Evolutionary conservation across 1,140 invertebrate genomes (phyloP).

Genomic region (Rhagoletis pomonella): DNA sequence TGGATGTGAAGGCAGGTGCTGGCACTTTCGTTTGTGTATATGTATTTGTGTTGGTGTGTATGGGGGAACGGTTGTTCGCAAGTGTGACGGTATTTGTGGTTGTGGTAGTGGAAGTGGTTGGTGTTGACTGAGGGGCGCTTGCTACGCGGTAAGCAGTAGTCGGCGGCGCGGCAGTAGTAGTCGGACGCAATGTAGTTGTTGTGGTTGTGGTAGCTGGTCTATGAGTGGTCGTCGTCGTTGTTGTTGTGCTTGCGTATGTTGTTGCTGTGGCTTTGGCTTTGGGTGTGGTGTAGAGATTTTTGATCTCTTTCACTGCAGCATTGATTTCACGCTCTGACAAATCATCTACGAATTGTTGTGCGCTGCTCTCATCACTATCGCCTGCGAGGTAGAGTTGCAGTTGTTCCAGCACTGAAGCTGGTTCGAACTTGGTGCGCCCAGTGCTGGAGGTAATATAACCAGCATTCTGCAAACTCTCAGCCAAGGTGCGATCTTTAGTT

Average conservation of each 20-base stretch:
- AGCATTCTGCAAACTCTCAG: conserved; percentile 69
- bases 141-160: conserved; percentile 55
- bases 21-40: conserved; percentile 54
- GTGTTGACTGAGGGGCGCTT: background rate
- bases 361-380: conserved; percentile 66
- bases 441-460: conserved; percentile 63
- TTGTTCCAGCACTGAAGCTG: conserved; percentile 65
- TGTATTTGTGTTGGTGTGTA: conserved; percentile 5
- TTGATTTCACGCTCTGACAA: conserved; percentile 63
- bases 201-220: conserved; percentile 55
- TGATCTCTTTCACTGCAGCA: conserved; percentile 65
- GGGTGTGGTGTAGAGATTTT: conserved; percentile 56
- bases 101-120: conserved; percentile 59
- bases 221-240: conserved; percentile 55
- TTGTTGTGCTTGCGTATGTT: conserved; percentile 45
- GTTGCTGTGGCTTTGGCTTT: conserved; percentile 31
- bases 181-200: conserved; percentile 61
- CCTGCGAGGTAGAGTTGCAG: conserved; percentile 66
- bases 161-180: background rate
- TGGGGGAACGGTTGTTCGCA: conserved; percentile 57
- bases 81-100: conserved; percentile 59
- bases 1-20: conserved; percentile 55
- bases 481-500: conserved; percentile 65
- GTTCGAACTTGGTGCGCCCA: conserved; percentile 56
- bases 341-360: conserved; percentile 70